Conservation (phyloP, 2,797 vertebrate genomes). For the Harpagifer antarcticus region DNA sequence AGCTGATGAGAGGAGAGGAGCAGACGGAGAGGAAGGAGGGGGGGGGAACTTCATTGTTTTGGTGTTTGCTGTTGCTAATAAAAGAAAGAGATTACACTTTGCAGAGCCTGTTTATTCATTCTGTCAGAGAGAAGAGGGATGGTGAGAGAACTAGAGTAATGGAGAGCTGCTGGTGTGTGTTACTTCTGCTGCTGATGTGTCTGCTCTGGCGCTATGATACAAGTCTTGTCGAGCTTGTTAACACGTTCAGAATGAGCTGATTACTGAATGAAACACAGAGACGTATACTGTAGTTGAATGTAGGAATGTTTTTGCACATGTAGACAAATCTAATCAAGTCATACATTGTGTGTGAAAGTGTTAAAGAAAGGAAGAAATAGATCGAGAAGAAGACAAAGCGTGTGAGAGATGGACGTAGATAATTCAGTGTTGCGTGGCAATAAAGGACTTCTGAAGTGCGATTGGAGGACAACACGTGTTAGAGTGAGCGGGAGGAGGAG, state of each 20-base stretch:
- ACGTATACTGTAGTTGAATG: background rate
- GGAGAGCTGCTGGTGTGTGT: slow-evolving; percentile 20
- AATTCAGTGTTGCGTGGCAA: slow-evolving; percentile 50
- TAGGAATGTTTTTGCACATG: background rate
- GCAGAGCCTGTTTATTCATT: slow-evolving; percentile 69
- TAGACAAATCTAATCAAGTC: slow-evolving; percentile 43
- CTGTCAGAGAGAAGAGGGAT: slow-evolving; percentile 55
- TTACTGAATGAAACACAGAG: slow-evolving; percentile 20
- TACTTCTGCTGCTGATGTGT: slow-evolving; percentile 55
- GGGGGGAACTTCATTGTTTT: slow-evolving; percentile 72
- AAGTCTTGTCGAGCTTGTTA: slow-evolving; percentile 47
- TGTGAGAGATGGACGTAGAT: slow-evolving; percentile 49
- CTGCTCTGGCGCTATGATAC: slow-evolving; percentile 41
- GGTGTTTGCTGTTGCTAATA: slow-evolving; percentile 80
- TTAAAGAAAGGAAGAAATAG: slow-evolving; percentile 22
- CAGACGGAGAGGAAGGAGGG: slow-evolving; percentile 31
- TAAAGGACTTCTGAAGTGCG: slow-evolving; percentile 53
- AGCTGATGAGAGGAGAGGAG: slow-evolving; percentile 71
- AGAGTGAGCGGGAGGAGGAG: slow-evolving; percentile 29
- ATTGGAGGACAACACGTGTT: slow-evolving; percentile 4
- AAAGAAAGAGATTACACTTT: slow-evolving; percentile 77
- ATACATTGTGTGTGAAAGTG: slow-evolving; percentile 19
- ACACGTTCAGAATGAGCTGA: slow-evolving; percentile 51
- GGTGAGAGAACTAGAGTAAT: slow-evolving; percentile 45
- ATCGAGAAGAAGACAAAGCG: slow-evolving; percentile 17